phyloP scores from a whole-genome alignment of 2,797 vertebrate genomes.

The Jordanella pulchra region DNA sequence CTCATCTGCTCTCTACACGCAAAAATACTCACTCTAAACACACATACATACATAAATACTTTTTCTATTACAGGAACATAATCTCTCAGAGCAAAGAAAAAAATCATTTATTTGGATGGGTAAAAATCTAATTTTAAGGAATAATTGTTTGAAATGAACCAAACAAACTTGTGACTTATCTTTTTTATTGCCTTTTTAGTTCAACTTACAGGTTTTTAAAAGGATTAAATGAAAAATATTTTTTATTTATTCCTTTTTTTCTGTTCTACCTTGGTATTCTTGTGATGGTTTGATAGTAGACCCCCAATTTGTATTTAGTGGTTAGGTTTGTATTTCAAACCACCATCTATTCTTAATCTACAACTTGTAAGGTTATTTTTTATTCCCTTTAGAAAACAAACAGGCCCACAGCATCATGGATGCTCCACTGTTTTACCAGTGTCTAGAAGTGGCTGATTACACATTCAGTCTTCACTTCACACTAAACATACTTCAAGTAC shows the following conservation, averaged over 20 bases:
- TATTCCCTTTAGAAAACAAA: too few relatives aligned
- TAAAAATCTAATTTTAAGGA: not conserved
- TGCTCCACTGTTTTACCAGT: too few relatives aligned
- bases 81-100: not conserved
- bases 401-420: too few relatives aligned
- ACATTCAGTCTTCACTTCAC: too few relatives aligned
- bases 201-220: not conserved
- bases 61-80: not conserved
- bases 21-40: slow-evolving; percentile 28
- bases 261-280: not conserved
- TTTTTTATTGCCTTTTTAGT: too few relatives aligned
- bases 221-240: not conserved
- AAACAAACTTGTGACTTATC: too few relatives aligned
- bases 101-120: not conserved
- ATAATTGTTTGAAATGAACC: too few relatives aligned
- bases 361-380: too few relatives aligned
- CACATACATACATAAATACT: slow-evolving; percentile 18
- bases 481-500: too few relatives aligned
- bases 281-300: not conserved
- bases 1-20: slow-evolving; percentile 50
- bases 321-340: not conserved
- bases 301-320: not conserved
- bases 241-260: not conserved
- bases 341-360: too few relatives aligned
- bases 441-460: too few relatives aligned